Percentiles rank a stretch among this genome's conserved stretches.
These are phyloP conservation scores for Labeo rohita DNA, from an alignment of 2,113 vertebrate species.

Conservation along the genomic window DNA sequence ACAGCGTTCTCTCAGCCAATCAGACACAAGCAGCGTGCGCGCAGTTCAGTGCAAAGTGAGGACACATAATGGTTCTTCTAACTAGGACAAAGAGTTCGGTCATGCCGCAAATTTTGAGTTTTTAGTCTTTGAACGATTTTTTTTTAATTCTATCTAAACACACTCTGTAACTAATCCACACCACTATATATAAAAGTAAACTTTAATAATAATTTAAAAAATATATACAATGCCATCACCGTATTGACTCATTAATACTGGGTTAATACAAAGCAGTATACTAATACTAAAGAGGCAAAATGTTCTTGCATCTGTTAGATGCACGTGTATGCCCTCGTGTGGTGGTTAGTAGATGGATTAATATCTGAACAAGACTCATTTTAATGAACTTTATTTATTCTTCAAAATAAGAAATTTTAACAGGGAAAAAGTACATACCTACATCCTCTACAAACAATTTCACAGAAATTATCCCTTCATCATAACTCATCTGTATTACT, in stretches of 20 bases:
- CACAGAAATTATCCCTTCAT: slow-evolving; percentile 67
- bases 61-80: neutral
- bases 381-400: slow-evolving; percentile 56
- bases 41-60: neutral
- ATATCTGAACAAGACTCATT: neutral
- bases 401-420: slow-evolving; percentile 61
- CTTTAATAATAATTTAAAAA: no score
- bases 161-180: neutral
- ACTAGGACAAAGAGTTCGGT: neutral
- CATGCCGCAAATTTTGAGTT: neutral
- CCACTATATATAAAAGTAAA: no score
- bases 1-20: slow-evolving; percentile 35
- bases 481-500: slow-evolving; percentile 30
- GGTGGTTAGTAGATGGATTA: slow-evolving; percentile 3
- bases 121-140: neutral
- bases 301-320: neutral
- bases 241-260: neutral
- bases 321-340: slow-evolving; percentile 24
- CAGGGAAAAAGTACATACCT: slow-evolving; percentile 53
- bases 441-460: slow-evolving; percentile 64
- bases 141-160: neutral
- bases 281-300: neutral
- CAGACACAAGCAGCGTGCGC: neutral
- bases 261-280: neutral
- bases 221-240: no score